Percentiles rank a stretch among this genome's conserved stretches.
Evolutionary conservation across 2,113 vertebrate species (phyloP).

Genomic region (Vulpes vulpes): DNA sequence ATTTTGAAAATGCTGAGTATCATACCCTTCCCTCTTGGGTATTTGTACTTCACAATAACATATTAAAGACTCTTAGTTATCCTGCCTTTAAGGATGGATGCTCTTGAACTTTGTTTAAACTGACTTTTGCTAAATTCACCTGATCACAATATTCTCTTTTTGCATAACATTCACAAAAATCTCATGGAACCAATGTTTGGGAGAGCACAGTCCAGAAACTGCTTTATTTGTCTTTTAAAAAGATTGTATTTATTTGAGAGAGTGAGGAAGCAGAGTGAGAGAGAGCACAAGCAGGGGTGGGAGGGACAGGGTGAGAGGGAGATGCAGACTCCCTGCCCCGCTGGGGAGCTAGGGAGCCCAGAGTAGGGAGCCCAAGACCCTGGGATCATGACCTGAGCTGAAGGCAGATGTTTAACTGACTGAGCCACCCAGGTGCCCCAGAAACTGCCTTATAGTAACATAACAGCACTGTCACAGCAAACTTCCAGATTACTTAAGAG

Average conservation of each 20-base stretch:
- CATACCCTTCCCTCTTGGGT: neutral
- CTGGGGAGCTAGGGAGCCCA: too few species aligned
- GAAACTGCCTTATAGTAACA: neutral
- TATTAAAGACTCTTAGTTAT: neutral
- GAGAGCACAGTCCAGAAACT: neutral
- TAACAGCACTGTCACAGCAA: neutral
- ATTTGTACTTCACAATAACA: neutral
- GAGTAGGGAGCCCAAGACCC: too few species aligned
- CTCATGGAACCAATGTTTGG: neutral
- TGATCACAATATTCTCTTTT: slow-evolving; percentile 23
- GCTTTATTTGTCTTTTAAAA: too few species aligned
- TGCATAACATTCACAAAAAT: neutral
- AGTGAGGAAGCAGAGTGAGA: too few species aligned
- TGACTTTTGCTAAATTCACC: neutral
- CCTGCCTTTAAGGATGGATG: neutral
- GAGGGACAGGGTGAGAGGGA: too few species aligned
- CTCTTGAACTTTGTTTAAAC: slow-evolving; percentile 6
- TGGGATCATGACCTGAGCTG: too few species aligned
- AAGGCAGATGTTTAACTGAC: too few species aligned
- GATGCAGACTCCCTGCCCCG: too few species aligned
- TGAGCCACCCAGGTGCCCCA: neutral
- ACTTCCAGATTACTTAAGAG: neutral
- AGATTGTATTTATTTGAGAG: too few species aligned
- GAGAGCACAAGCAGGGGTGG: too few species aligned
- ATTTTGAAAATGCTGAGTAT: neutral